phyloP scores from a whole-genome alignment of 1,140 invertebrate genomes.

The Mycetomoellerius zeteki region DNA sequence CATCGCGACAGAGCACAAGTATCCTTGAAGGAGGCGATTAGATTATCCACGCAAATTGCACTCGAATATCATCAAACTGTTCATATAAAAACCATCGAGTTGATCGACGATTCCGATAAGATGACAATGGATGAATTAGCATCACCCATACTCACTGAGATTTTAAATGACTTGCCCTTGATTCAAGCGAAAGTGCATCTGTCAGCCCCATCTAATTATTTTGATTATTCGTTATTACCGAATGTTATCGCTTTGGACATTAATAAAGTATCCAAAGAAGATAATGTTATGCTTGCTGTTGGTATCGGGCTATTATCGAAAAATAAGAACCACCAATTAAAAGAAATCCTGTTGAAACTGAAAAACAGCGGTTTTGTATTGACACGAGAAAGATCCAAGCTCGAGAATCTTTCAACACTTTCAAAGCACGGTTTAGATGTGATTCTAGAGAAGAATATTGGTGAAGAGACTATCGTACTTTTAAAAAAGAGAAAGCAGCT shows the following conservation, averaged over 20 bases:
- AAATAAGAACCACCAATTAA: conserved; percentile 69
- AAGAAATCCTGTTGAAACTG: conserved; percentile 77
- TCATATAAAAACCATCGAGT: conserved; percentile 92
- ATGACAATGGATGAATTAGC: conserved; percentile 83
- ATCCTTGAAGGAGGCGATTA: conserved; percentile 85
- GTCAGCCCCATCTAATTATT: conserved; percentile 78
- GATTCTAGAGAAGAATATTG: conserved; percentile 78
- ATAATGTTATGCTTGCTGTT: conserved; percentile 88
- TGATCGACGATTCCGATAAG: conserved; percentile 87
- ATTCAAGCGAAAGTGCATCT: conserved; percentile 88
- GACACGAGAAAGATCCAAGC: conserved; percentile 83
- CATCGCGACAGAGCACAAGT: conserved; percentile 77
- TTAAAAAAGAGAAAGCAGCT: conserved; percentile 79
- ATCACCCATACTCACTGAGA: conserved; percentile 87
- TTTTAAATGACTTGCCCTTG: conserved; percentile 89
- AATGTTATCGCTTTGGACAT: conserved; percentile 89
- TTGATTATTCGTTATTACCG: conserved; percentile 86
- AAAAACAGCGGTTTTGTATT: conserved; percentile 86
- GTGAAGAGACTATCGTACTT: conserved; percentile 77
- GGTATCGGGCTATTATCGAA: conserved; percentile 79
- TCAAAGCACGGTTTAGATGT: conserved; percentile 77
- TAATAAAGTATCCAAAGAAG: conserved; percentile 88
- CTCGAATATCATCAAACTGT: conserved; percentile 92
- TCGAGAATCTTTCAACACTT: conserved; percentile 61
- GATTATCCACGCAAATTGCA: conserved; percentile 90